Base-by-base conservation (phyloP, 2,888 invertebrate species). In the Agriopis marginaria region DNA sequence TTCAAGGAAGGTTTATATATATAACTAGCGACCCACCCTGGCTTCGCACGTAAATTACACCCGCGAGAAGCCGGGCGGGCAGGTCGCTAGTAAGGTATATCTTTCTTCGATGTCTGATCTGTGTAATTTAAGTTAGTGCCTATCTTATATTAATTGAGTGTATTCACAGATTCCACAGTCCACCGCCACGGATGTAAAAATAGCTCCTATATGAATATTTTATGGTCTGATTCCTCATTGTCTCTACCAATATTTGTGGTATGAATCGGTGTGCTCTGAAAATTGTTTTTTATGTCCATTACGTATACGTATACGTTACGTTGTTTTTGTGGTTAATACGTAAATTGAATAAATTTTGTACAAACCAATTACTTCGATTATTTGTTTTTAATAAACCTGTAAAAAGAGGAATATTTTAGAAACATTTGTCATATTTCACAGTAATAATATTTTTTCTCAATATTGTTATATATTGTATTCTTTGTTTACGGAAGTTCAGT, bases 151-250 rank as follows among this genome's bases (percentile, higher is more conserved):
- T 58, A 23, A 58, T 45, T 23, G 12, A 58, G 45, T 23, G 42
- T 32, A 32, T 58, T 58, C 23, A 23, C n/a, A n/a, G n/a, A n/a
- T n/a, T n/a, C n/a, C n/a, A n/a, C 55, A 42, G 42, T 14, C 14
- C 42, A 39, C 42, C 5, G 7, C 3, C 7, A 44, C 12, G 32
- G 42, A 23, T 17, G 51, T 23, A 51, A 62, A 51, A 62, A 62
- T 62, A 51, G 49, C 42, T 23, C 51, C 39, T 60, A 14, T 11
- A 51, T 23, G 61, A 42, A 44, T 80, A 78, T 75, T 79, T 79
- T 77, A 75, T 78, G 75, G 64, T 67, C 55, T 75, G 73, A 71
- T 66, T 74, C 65, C 73, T 73, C 53, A 63, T 73, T 74, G 76
- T 78, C 68, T 73, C 66, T 68, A 45, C 32, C 45, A 45, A 58